A percentile compares a stretch with the other conserved stretches of the same genome.
These are phyloP conservation scores for Cossypha niveicapilla DNA, from an alignment of 2,797 vertebrate genomes.

Conservation along the genomic window DNA sequence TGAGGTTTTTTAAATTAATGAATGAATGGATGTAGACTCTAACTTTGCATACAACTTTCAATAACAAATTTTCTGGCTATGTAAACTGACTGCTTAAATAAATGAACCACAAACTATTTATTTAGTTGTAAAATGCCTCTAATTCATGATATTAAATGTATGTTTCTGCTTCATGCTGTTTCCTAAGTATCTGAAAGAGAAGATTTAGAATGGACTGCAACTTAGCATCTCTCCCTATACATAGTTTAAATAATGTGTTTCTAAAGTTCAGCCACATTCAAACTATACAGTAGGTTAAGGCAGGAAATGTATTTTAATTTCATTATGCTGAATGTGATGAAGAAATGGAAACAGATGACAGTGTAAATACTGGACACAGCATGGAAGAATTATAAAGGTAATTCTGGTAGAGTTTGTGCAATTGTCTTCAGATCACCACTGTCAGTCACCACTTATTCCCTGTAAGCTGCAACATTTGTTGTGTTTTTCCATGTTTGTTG, in stretches of 20 bases:
- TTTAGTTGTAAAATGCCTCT: not conserved
- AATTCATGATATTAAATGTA: not conserved
- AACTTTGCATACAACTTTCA: not conserved
- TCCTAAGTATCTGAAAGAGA: not conserved
- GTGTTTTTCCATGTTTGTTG: not conserved
- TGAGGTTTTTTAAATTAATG: not conserved
- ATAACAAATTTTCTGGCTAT: not conserved
- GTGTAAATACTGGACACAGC: not conserved
- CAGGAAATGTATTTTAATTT: not conserved
- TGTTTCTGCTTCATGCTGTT: not conserved
- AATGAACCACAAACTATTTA: not conserved
- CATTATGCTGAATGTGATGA: not conserved
- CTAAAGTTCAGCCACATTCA: not conserved
- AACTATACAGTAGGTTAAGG: not conserved
- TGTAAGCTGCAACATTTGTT: not conserved
- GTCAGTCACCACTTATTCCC: not conserved
- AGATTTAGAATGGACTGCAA: not conserved
- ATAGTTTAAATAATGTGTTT: not conserved
- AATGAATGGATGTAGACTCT: not conserved
- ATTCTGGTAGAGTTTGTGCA: not conserved
- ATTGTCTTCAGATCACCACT: not conserved
- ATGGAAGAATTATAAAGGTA: not conserved
- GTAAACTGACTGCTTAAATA: not conserved
- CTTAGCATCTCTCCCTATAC: not conserved
- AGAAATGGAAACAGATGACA: not conserved